Conservation (phyloP, 2,113 vertebrate species). For the human region GRCh38 chr11:44696001-44696500, state of each 20-base stretch:
- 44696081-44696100: background rate
- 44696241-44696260: background rate
- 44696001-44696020: background rate
- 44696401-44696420: background rate
- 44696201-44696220: accelerated
- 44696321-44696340: background rate
- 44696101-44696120: too few species aligned
- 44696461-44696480: background rate
- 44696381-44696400: background rate
- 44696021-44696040: background rate
- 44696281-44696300: background rate
- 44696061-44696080: background rate
- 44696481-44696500: background rate
- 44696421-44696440: background rate
- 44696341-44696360: background rate
- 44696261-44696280: background rate
- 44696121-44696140: background rate
- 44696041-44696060: background rate
- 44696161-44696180: accelerated
- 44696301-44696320: background rate
- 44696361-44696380: background rate
- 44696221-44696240: too few species aligned
- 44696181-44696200: accelerated
- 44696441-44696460: too few species aligned
- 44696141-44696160: background rate